Conservation (phyloP, 2,113 vertebrate genomes). For the Pygoscelis adeliae region DNA sequence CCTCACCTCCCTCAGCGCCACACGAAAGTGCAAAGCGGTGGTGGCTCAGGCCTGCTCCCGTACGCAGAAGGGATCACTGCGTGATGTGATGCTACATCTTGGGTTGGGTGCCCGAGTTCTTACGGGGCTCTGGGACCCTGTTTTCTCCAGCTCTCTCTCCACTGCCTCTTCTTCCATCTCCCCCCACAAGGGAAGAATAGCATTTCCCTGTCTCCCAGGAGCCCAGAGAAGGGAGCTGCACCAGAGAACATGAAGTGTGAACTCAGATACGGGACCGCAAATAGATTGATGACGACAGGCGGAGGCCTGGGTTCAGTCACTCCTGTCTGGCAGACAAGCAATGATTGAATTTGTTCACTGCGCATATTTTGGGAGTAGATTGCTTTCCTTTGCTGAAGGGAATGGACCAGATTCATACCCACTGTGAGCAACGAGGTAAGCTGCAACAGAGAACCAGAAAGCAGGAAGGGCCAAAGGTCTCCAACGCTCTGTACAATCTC, state of each 20-base stretch:
- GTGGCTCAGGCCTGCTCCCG: neutral
- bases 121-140: neutral
- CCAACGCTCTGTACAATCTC: neutral
- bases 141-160: neutral
- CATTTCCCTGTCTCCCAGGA: neutral
- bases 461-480: conserved; percentile 19
- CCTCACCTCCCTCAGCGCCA: neutral
- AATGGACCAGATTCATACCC: neutral
- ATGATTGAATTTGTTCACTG: neutral
- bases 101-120: neutral
- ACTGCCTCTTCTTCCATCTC: neutral
- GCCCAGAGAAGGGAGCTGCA: neutral
- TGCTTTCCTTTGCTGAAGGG: neutral
- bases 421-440: neutral
- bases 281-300: conserved; percentile 28
- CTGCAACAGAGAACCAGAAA: neutral
- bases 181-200: fast-evolving
- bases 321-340: neutral
- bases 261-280: neutral
- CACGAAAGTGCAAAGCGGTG: fast-evolving
- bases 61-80: fast-evolving
- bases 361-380: neutral
- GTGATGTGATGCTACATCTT: neutral
- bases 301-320: conserved; percentile 31
- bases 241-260: neutral